These are phyloP conservation scores for Antheraea pernyi DNA, from an alignment of 1,140 invertebrate species.

Conservation along the genomic window DNA sequence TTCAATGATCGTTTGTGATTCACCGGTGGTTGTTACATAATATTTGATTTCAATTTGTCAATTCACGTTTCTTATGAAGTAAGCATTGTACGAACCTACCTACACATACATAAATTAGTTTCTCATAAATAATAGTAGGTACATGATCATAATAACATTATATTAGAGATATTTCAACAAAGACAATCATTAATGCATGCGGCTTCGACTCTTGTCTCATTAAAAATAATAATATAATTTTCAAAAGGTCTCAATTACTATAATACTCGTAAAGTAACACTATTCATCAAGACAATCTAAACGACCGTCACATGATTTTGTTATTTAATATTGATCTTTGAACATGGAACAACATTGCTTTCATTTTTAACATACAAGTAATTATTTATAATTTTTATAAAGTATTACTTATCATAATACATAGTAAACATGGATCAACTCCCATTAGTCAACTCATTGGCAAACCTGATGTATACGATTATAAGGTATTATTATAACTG, in stretches of 20 bases:
- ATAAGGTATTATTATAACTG: neutral
- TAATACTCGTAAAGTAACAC: neutral
- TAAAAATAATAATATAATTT: neutral
- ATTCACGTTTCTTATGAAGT: neutral
- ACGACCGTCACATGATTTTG: neutral
- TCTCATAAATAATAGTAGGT: neutral
- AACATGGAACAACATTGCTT: neutral
- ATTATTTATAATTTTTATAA: neutral
- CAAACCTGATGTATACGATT: neutral
- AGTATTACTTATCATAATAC: neutral
- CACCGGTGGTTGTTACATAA: slow-evolving; percentile 3
- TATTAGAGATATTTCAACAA: neutral
- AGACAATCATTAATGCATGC: neutral
- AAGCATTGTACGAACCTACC: neutral
- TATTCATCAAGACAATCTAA: neutral
- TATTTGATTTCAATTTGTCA: neutral
- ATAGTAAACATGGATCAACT: neutral
- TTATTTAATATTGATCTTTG: neutral
- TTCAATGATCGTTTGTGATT: neutral
- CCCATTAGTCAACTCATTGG: neutral
- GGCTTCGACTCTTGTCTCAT: neutral
- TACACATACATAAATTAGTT: neutral
- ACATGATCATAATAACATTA: neutral
- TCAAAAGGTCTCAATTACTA: neutral
- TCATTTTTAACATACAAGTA: neutral